Evolutionary conservation across 1,140 invertebrate genomes (phyloP).

Genomic region (Nylanderia fulva): DNA sequence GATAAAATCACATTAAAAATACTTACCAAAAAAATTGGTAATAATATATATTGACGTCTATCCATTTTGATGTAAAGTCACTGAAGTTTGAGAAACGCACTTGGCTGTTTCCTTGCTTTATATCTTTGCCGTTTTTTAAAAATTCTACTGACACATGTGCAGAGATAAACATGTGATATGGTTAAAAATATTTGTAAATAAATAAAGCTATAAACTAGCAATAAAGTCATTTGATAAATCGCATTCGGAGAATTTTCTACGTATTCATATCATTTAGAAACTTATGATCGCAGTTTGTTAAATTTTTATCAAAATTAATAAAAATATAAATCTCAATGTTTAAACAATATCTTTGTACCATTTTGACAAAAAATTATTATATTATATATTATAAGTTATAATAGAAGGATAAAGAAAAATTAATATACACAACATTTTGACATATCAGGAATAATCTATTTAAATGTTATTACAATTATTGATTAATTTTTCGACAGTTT

Average conservation of each 20-base stretch:
- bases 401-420: not conserved
- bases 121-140: not conserved
- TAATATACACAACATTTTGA: not conserved
- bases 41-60: not conserved
- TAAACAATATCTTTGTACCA: not conserved
- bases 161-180: not conserved
- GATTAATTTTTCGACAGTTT: no score
- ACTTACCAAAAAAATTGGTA: constrained; percentile 26
- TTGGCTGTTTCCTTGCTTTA: not conserved
- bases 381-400: not conserved
- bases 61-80: not conserved
- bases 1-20: not conserved
- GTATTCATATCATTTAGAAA: no score
- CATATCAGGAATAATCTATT: not conserved
- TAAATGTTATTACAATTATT: not conserved
- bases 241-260: not conserved
- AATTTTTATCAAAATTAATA: not conserved
- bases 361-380: not conserved
- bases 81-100: not conserved
- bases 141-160: constrained; percentile 1
- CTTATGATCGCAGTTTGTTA: not conserved
- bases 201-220: not conserved
- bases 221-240: constrained; percentile 25
- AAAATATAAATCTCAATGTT: not conserved
- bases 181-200: not conserved